Conservation (phyloP, 2,888 invertebrate species). For the Rhogogaster chlorosoma region DNA sequence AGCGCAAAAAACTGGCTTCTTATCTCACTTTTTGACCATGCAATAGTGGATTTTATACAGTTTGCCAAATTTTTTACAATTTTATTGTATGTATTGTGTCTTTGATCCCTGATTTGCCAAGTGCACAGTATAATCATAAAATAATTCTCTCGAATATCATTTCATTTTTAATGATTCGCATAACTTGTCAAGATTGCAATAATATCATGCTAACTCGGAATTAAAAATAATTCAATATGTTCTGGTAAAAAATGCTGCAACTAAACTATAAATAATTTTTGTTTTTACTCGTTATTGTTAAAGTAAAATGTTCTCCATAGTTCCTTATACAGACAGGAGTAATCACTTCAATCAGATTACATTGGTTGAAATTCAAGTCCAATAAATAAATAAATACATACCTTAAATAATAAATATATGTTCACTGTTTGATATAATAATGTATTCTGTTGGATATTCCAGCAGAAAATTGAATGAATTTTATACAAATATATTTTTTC, state of each 20-base stretch:
- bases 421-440: constrained; percentile 31
- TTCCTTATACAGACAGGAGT: constrained; percentile 16
- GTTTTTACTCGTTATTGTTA: neutral
- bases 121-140: neutral
- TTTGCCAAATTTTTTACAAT: neutral
- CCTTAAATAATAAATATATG: neutral
- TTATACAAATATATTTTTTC: neutral
- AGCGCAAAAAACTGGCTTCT: neutral
- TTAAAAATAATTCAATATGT: constrained; percentile 12
- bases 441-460: constrained; percentile 12
- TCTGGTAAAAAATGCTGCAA: neutral
- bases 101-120: neutral
- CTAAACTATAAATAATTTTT: neutral
- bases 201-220: neutral
- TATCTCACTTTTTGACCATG: neutral
- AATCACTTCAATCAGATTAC: constrained; percentile 6
- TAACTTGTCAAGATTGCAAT: neutral
- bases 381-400: constrained; percentile 14
- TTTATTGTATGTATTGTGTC: neutral
- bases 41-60: neutral
- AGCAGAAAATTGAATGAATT: neutral
- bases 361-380: constrained; percentile 25
- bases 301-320: constrained; percentile 3
- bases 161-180: neutral
- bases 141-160: neutral